Evolutionary conservation across 1,140 invertebrate genomes (phyloP).

Genomic region (Lordiphosa collinella): DNA sequence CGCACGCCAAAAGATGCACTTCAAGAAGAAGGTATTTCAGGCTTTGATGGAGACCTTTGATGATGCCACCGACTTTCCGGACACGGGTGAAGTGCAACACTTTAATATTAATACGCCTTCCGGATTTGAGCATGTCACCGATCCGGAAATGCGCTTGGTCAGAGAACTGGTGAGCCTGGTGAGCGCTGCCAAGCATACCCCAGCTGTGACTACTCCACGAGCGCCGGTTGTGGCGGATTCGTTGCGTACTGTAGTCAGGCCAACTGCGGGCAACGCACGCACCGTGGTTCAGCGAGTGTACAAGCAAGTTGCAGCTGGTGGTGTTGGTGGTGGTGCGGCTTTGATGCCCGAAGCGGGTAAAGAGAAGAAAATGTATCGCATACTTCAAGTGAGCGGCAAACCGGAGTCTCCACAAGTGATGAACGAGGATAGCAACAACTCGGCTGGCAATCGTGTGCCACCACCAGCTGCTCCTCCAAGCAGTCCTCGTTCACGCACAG

Average conservation of each 20-base stretch:
- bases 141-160: constrained; percentile 39
- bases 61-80: constrained; percentile 58
- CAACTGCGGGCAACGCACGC: not conserved
- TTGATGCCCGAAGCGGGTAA: not conserved
- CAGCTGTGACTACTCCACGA: not conserved
- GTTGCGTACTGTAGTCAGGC: not conserved
- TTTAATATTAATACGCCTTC: constrained; percentile 66
- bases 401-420: not conserved
- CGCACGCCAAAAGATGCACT: constrained; percentile 55
- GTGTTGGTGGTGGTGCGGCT: not conserved
- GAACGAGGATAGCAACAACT: constrained; percentile 28
- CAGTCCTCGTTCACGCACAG: constrained; percentile 6
- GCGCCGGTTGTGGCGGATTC: not conserved
- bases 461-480: not conserved
- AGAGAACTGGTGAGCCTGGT: constrained; percentile 51
- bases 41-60: constrained; percentile 69
- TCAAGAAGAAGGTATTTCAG: constrained; percentile 58
- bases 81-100: constrained; percentile 47
- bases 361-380: constrained; percentile 37
- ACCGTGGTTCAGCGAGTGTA: constrained; percentile 20
- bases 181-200: constrained; percentile 30
- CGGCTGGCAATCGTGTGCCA: not conserved
- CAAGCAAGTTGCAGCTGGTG: not conserved
- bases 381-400: constrained; percentile 27
- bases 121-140: constrained; percentile 38